Conservation (phyloP, 2,888 invertebrate species). For the Spodoptera picta region DNA sequence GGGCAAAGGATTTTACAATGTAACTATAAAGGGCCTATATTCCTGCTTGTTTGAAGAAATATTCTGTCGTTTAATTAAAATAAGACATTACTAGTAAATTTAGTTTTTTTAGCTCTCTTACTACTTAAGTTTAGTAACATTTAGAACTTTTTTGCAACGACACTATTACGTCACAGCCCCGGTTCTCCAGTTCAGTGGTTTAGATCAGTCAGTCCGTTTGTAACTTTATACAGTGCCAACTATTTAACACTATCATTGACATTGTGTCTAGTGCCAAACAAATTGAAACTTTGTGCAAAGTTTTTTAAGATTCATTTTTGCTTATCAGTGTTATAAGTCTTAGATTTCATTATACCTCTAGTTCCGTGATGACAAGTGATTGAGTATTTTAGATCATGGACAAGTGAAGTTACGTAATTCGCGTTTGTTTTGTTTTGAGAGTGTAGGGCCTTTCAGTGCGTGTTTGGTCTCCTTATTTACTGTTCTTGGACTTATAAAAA, state of each 20-base stretch:
- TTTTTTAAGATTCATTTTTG: no score
- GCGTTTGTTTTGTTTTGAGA: neutral
- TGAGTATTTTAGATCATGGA: constrained; percentile 30
- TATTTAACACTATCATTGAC: no score
- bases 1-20: no score
- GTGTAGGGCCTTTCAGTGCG: neutral
- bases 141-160: constrained; percentile 7
- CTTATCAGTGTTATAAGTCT: constrained; percentile 10
- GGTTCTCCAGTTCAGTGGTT: constrained; percentile 50
- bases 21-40: no score
- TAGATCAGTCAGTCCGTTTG: constrained; percentile 42
- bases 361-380: constrained; percentile 31
- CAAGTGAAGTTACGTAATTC: constrained; percentile 21
- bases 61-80: no score
- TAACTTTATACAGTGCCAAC: constrained; percentile 16
- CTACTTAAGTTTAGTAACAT: constrained; percentile 21
- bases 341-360: constrained; percentile 43
- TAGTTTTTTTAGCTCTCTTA: neutral
- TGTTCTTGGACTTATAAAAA: no score
- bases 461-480: neutral
- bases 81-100: neutral
- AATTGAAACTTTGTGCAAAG: no score
- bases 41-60: no score
- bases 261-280: no score
- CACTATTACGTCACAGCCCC: constrained; percentile 37